Conservation (phyloP, 2,888 invertebrate genomes). For the Parelbella ahira region DNA sequence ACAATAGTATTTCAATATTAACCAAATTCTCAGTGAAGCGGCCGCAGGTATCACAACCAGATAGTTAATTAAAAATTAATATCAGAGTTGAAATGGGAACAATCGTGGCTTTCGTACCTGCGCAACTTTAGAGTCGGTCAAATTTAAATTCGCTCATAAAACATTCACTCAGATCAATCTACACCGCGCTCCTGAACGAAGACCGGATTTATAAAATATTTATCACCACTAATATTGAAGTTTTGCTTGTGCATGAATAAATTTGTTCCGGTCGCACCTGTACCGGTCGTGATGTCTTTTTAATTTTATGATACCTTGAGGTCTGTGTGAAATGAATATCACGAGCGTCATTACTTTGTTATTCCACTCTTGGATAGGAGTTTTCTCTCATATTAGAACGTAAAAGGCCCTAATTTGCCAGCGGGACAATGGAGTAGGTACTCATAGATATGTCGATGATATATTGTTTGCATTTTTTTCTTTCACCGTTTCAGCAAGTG, state of each 20-base stretch:
- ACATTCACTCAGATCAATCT: slow-evolving; percentile 26
- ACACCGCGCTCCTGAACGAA: slow-evolving; percentile 2
- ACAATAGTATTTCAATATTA: no score
- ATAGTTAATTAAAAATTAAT: slow-evolving; percentile 20
- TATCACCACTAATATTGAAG: slow-evolving; percentile 9
- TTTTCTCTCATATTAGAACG: no score
- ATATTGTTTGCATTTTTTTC: no score
- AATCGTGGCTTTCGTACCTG: slow-evolving; percentile 9
- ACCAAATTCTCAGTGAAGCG: neutral
- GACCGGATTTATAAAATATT: slow-evolving; percentile 9
- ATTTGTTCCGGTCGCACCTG: neutral
- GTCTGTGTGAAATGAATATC: no score
- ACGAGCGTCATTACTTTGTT: no score
- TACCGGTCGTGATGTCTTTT: no score
- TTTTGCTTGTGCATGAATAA: slow-evolving; percentile 1
- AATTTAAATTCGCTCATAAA: slow-evolving; percentile 29
- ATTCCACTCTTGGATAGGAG: no score
- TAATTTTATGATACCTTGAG: no score
- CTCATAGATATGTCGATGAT: no score
- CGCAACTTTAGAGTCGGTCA: slow-evolving; percentile 9
- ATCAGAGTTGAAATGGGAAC: slow-evolving; percentile 15
- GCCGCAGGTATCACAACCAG: slow-evolving; percentile 8
- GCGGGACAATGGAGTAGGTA: no score
- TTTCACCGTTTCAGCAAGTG: no score
- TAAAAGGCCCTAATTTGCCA: no score